These are phyloP conservation scores for Podarcis raffonei DNA, from an alignment of 2,113 vertebrate species.

Conservation along the genomic window DNA sequence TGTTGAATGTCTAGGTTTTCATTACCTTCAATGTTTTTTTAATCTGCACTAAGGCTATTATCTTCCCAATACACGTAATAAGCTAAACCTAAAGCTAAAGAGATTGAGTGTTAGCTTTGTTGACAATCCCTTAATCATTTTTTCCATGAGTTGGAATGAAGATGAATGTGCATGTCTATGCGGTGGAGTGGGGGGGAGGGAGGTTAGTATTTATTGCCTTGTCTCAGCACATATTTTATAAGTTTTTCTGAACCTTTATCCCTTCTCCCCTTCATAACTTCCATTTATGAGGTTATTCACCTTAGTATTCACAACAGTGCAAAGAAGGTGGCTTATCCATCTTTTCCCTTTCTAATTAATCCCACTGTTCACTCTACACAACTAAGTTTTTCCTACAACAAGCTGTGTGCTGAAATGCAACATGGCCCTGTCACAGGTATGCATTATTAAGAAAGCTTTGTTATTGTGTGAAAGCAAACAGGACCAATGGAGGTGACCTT, in stretches of 20 bases:
- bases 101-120: not conserved
- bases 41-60: slow-evolving; percentile 29
- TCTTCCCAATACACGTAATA: slow-evolving; percentile 43
- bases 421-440: not conserved
- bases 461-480: not conserved
- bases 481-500: not conserved
- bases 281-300: not conserved
- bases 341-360: not conserved
- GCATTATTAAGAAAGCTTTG: not conserved
- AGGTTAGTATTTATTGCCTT: slow-evolving; percentile 19
- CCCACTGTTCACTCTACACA: not conserved
- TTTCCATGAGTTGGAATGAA: slow-evolving; percentile 23
- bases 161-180: slow-evolving; percentile 3
- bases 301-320: not conserved
- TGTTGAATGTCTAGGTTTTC: not conserved
- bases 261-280: slow-evolving; percentile 4
- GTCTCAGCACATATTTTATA: not conserved
- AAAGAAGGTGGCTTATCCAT: not conserved
- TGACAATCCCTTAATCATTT: slow-evolving; percentile 6
- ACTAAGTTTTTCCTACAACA: not conserved
- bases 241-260: slow-evolving; percentile 15
- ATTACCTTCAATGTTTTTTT: slow-evolving; percentile 13
- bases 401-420: not conserved
- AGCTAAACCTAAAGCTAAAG: slow-evolving; percentile 32
- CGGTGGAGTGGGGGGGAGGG: not conserved